Base-by-base conservation (phyloP, 2,797 vertebrate genomes). In the Alauda arvensis region DNA sequence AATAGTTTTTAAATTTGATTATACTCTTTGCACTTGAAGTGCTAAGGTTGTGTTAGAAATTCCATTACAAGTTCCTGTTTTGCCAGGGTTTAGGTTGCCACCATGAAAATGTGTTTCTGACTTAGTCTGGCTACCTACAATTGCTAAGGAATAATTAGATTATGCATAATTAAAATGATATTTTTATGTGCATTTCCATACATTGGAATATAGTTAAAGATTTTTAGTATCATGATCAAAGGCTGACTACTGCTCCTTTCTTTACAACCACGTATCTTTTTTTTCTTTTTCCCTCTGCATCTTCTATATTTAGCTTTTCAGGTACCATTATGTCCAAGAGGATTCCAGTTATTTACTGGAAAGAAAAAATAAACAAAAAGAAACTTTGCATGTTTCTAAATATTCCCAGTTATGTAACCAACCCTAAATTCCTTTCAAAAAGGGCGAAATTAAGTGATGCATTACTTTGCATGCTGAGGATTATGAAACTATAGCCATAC, bases 1-100 rank as follows among this genome's bases (percentile, higher is more conserved):
- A 77, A 88, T 94, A 93, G 80, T 94, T 96, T 89, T 94, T 65
- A 95, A 95, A 94, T 96, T 94, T 94, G 83, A 87, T 96, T 93
- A 92, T 74, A 92, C 56, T 83, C 83, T 95, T 93, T 78, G 71
- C 91, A 93, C 77, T 87, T 90, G 61, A 95, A 83, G 75, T 89
- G 82, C 69, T 92, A 92, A 95, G 92, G 94, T 95, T 95, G 92
- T 71, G 62, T 85, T 91, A 93, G 87, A 79, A 84, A 89, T 95
- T 95, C 84, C 83, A 85, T 92, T 96, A 85, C 61, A 93, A 95
- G 45, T 68, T 86, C 60, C 70, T 91, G 26, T 76, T 78, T 87
- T 91, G 85, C 83, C 81, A 85, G 72, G 62, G 59, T 93, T 95
- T 96, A 94, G 92, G 83, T 81, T 59, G 31, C 59, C 93, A 48